Evolutionary conservation across 2,113 vertebrate species (phyloP).

Genomic region (Oreochromis aureus): DNA sequence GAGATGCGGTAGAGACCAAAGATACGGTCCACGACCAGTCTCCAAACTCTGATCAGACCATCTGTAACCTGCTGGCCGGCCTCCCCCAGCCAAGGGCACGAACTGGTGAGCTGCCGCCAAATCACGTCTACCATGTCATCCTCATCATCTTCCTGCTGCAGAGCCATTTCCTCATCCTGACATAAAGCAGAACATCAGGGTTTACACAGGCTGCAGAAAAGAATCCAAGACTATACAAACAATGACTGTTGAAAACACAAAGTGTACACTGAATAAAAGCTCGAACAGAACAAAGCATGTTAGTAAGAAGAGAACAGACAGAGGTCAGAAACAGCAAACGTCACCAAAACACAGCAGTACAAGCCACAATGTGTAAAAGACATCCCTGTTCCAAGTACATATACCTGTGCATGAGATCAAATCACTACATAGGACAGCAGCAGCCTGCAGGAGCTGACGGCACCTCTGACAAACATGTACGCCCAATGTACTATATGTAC

Average conservation of each 20-base stretch:
- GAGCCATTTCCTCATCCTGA: conserved; percentile 95
- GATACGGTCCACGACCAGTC: conserved; percentile 92
- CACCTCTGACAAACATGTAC: neutral
- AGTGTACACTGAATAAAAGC: fast-evolving
- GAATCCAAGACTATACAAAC: fast-evolving
- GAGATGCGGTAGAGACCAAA: conserved; percentile 95
- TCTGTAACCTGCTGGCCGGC: conserved; percentile 86
- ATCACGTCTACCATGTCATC: conserved; percentile 97
- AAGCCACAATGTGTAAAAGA: fast-evolving
- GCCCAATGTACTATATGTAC: neutral
- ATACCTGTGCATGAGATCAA: neutral
- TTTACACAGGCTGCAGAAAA: neutral
- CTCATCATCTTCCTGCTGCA: conserved; percentile 91
- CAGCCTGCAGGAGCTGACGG: neutral
- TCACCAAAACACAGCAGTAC: neutral
- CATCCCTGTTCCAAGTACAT: neutral
- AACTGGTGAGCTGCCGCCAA: conserved; percentile 86
- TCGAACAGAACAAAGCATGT: neutral
- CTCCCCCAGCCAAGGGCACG: conserved; percentile 91
- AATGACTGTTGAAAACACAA: neutral
- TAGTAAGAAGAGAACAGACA: neutral
- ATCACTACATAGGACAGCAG: neutral
- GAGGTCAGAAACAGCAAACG: fast-evolving
- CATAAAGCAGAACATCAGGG: neutral
- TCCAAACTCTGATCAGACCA: conserved; percentile 91